Base-by-base conservation (phyloP, 2,888 invertebrate species). In the Hyposoter dolosus region DNA sequence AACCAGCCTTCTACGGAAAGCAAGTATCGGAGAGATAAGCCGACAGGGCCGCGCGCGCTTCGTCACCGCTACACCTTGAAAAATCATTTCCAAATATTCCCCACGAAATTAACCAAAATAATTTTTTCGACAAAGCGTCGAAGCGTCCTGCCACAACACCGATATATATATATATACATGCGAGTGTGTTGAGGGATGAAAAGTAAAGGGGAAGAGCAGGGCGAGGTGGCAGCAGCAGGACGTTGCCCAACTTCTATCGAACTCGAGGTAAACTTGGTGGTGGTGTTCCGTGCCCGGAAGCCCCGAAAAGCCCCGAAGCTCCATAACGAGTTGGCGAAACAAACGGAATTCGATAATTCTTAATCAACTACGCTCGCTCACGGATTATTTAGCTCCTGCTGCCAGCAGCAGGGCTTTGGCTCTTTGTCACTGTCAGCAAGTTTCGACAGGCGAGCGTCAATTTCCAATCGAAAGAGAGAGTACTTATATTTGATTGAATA, bases 1-100 rank as follows among this genome's bases (percentile, higher is more conserved):
- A 93, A 93, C 88, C 88, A 88, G 86, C 88, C 89, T 87, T 81
- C 66, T 84, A 79, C 83, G 82, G 72, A 72, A 81, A 80, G 69
- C 66, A 77, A 87, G 84, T 68, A 56, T 28, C 0, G 43, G 40
- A 84, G 81, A 69, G 85, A 85, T 84, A 83, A 87, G 79, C 80
- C 77, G 81, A 43, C 79, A 88, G 82, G 83, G 84, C 80, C 86
- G 88, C 68, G 88, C 68, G 68, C 7, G 9, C 10, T 7, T 72
- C 82, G 71, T 82, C 76, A 75, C 50, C 80, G 71, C n/a, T 80
- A 80, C 80, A 40, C 65, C 72, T 72, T 78, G 56, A 7, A 40
- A 40, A 40, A 40, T 40, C 40, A 40, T 40, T 7, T 40, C 40
- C 40, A 40, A 1, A 32, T 4, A 40, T 40, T 4, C 5, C 5